phyloP scores from a whole-genome alignment of 2,888 invertebrate species.

The Rotaria sp. region DNA sequence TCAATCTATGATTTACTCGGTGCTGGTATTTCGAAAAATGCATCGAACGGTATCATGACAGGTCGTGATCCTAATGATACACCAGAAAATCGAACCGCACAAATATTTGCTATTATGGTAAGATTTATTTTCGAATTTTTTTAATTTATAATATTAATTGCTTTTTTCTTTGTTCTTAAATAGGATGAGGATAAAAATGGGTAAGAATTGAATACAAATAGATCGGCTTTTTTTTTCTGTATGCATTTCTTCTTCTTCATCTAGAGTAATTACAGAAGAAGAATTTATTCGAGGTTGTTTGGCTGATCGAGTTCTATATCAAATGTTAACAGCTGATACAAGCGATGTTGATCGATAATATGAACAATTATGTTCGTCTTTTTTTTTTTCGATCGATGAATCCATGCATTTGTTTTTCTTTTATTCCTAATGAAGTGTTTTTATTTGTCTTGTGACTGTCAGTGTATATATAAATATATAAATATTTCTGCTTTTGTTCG shows the following conservation, averaged over 20 bases:
- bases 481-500: no score
- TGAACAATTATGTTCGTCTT: background rate
- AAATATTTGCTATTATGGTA: conserved; percentile 14
- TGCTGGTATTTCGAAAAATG: background rate
- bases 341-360: conserved; percentile 29
- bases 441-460: background rate
- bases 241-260: background rate
- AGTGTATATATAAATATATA: background rate
- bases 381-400: background rate
- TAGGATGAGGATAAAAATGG: conserved; percentile 31
- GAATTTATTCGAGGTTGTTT: conserved; percentile 39
- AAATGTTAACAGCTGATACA: conserved; percentile 39
- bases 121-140: background rate
- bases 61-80: background rate
- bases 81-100: background rate
- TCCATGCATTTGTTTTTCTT: background rate
- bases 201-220: background rate
- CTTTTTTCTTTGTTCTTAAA: background rate
- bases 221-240: no score
- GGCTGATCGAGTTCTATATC: conserved; percentile 37
- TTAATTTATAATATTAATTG: background rate
- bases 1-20: conserved; percentile 39
- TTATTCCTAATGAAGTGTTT: background rate
- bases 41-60: background rate
- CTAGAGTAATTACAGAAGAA: conserved; percentile 33